Base-by-base conservation (phyloP, 2,888 invertebrate species). In the Gerris lacustris region DNA sequence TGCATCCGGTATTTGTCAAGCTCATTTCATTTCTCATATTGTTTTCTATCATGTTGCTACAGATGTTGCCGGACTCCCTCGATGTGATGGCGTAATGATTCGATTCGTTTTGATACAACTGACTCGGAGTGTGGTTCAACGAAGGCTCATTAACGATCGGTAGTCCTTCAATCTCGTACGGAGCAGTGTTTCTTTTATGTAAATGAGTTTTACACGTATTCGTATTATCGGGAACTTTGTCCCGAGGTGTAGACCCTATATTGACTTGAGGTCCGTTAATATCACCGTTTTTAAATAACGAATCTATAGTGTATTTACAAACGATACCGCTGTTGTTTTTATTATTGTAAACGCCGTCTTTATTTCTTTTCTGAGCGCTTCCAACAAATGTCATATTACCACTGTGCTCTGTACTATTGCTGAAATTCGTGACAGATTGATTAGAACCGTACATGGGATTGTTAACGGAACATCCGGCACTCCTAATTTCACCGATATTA, bases 1-100 rank as follows among this genome's bases (percentile, higher is more conserved):
- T 55, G 15, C 55, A 55, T 11, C 11, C 9, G 1, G 55, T 55
- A 31, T 31, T 31, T 1, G 31, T 31, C 31, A 31, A 31, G 63
- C 63, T 71, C 69, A 72, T 69, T 44, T 63, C 69, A 67, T 67
- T 66, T 72, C 70, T 67, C 55, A 66, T 67, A 62, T 18, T 67
- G 64, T 64, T 68, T 64, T 70, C 67, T 66, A 70, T 69, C n/a
- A 17, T 55, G 43, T 64, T 67, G 67, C 45, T 72, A 44, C 70
- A 18, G n/a, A 63, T 55, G 72, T 66, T 69, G 68, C 68, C 64
- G 15, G 55, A 55, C 15, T 55, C 55, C 15, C 55, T 55, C 55
- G 15, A 11, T 11, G 55, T 5, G 11, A 55, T 11, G 11, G 11
- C 55, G 55, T 55, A 55, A 11, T 2, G 55, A 55, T 55, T 55